Percentiles rank a stretch among this genome's conserved stretches.
phyloP scores from a whole-genome alignment of 2,888 invertebrate species.

The Acanthosepion pharaonis region DNA sequence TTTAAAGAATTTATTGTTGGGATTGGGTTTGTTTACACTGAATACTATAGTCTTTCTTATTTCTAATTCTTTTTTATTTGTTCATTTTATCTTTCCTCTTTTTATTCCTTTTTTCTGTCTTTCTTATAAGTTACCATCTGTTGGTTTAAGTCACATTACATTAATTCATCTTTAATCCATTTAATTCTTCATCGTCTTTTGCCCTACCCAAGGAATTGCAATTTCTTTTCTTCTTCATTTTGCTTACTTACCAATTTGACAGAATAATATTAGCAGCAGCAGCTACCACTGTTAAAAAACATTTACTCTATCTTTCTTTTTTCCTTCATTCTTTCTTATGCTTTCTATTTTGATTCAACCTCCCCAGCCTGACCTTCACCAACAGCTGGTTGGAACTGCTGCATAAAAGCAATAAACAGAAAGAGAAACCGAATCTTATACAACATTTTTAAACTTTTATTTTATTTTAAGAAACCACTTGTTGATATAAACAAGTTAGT shows the following conservation, averaged over 20 bases:
- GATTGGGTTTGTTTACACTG: too few species aligned
- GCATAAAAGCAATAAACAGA: neutral
- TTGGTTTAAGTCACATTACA: neutral
- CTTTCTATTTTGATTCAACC: neutral
- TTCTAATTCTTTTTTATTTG: too few species aligned
- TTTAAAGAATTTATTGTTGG: too few species aligned
- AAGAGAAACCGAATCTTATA: neutral
- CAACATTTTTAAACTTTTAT: neutral
- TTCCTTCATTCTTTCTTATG: neutral
- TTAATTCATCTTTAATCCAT: neutral
- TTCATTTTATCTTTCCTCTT: too few species aligned
- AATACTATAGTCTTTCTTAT: too few species aligned
- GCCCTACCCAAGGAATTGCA: neutral
- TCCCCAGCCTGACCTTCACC: neutral
- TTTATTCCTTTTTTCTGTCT: too few species aligned
- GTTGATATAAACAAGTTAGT: neutral
- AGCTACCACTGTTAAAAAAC: neutral
- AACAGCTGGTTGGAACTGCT: neutral
- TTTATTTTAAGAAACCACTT: neutral
- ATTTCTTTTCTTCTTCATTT: neutral
- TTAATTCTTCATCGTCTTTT: neutral
- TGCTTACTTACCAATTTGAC: neutral
- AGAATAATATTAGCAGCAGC: neutral
- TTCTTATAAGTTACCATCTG: neutral
- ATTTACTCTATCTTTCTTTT: neutral